Evolutionary conservation across 2,888 invertebrate species (phyloP), one percentile per base, ranked within the genome.

Genomic region (Priocnemis perturbator): DNA sequence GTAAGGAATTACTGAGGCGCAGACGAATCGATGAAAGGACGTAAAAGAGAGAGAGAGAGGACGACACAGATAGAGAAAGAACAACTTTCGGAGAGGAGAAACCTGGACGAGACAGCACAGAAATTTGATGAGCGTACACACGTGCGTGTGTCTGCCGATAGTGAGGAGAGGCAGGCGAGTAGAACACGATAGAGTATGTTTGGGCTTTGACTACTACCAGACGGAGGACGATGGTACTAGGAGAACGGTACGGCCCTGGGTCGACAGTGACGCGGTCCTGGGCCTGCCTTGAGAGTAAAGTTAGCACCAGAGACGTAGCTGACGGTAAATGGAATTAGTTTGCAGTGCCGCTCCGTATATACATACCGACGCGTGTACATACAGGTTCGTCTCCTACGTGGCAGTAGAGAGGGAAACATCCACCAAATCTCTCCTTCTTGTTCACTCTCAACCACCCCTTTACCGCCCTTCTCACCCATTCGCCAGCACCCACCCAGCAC

Each of bases 311-410:
- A 78, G 73, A 77, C 73, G 71, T 69, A 66, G 70, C 64, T 71
- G 59, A 50, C 59, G 71, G 77, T 78, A 81, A 83, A 80, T 81
- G 81, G 75, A 80, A 83, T 83, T 84, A 83, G 80, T 81, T 77
- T 76, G 69, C 53, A 55, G 69, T 67, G 66, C 66, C 60, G 62
- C 65, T 55, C 37, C 7, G 11, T 37, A 37, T 60, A 66, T 76
- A 64, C 57, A 70, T 67, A 74, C 52, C 44, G 45, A 59, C 48
- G 58, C 14, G 60, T 62, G 53, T 63, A 70, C 67, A 76, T 60
- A 58, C 47, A 60, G 57, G 17, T 50, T 23, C 67, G 59, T 69
- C 60, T 66, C 70, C 63, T 57, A 50, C 53, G 50, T 60, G 55
- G 61, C 66, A 69, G 62, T 44, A 63, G 67, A 69, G 66, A 17